Base-by-base conservation (phyloP, 2,113 vertebrate species). In the Saguinus imperator region DNA sequence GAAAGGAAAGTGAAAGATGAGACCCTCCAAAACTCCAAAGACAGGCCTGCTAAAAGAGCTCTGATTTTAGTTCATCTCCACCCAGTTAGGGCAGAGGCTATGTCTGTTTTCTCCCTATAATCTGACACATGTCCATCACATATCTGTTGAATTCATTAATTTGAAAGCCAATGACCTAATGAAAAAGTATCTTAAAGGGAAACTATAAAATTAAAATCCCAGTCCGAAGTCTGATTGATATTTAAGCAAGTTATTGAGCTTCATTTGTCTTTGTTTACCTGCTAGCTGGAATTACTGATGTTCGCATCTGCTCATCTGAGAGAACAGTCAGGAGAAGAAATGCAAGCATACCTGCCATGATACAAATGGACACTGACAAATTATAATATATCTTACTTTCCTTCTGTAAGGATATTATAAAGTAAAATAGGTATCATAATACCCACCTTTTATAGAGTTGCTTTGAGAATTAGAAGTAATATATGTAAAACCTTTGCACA, bases 391-490 rank as follows among this genome's bases (percentile, higher is more conserved):
- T 14, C 35, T n/a, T 57, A n/a, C 61, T 89, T 94, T 75, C 87
- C 88, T 80, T 52, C 35, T 72, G 18, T 79, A 70, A 66, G n/a
- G 61, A 37, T 32, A 72, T 70, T 57, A 68, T 76, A 35, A 84
- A 75, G 40, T 35, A 79, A 61, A 93, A 72, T 58, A 35, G 14
- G 35, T 27, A 37, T 80, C 61, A 80, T 32, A 83, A 75, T 48
- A 70, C 32, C 35, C 37, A 58, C 1, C n/a, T 72, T 89, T 79
- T 89, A 29, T 2, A 32, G 61, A 17, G 21, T 25, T 90, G 66
- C 77, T 88, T 58, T 82, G 70, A 92, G 70, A 96, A 90, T 52
- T 61, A 29, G 35, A 72, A 97, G 87, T 40, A 89, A 83, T 5
- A 18, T 45, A 81, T 57, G 8, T 66, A 55, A 93, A 79, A 57